Percentiles rank a stretch among this genome's conserved stretches.
Evolutionary conservation across 2,113 vertebrate genomes (phyloP).

Genomic region (Cathartes aura): DNA sequence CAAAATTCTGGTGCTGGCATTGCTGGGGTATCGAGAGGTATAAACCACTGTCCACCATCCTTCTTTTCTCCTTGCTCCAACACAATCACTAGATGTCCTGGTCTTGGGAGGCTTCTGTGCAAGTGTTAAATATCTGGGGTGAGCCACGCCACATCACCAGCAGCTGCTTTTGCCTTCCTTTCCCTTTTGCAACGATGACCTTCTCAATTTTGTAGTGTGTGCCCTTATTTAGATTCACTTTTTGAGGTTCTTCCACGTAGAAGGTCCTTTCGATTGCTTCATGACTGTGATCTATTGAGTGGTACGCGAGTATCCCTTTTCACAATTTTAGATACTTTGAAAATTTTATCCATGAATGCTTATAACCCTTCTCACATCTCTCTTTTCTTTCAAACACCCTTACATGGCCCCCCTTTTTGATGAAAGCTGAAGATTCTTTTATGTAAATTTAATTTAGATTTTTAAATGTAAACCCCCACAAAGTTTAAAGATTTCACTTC

Average conservation of each 20-base stretch:
- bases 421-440: not conserved
- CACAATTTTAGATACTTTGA: not conserved
- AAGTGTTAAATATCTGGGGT: not conserved
- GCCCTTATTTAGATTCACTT: not conserved
- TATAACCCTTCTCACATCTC: not conserved
- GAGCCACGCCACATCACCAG: not conserved
- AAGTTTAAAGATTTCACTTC: not conserved
- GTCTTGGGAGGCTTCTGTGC: not conserved
- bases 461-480: not conserved
- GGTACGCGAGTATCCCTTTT: not conserved
- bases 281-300: not conserved
- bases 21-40: not conserved
- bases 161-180: not conserved
- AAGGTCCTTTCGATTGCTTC: not conserved
- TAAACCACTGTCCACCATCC: not conserved
- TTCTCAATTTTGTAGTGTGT: not conserved
- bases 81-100: not conserved
- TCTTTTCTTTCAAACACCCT: not conserved
- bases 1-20: not conserved
- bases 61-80: not conserved
- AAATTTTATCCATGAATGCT: not conserved
- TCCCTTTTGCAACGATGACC: not conserved
- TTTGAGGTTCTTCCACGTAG: not conserved
- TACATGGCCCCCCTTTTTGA: not conserved
- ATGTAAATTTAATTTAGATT: not conserved